Base-by-base conservation (phyloP, 1,140 invertebrate species). In the Ostrea denselamellosa region DNA sequence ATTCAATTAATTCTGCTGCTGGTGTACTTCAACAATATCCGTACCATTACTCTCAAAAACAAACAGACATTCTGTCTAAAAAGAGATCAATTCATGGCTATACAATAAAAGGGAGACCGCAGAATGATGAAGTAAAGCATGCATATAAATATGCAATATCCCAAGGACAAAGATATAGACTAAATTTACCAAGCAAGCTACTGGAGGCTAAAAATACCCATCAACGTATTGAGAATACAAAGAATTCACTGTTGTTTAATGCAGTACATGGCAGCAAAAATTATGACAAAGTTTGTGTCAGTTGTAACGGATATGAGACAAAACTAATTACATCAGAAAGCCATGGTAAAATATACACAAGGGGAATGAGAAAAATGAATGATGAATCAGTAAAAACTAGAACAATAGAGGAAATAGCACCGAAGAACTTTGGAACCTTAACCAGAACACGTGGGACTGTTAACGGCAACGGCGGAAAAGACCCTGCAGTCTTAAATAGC, bases 281-380 rank as follows among this genome's bases (percentile, higher is more conserved):
- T 77, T 77, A 34, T 77, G 68, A 77, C 68, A 77, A 34, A 34
- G 68, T 77, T 77, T 25, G 68, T 77, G 68, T 77, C 68, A 77
- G 68, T 77, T 77, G 25, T 77, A 77, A 77, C 68, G 28, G 68
- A 28, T 28, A 77, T 77, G 28, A 77, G 68, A 77, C 22, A 77
- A 77, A 25, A 77, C 9, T 77, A 77, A 77, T 77, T 77, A 77
- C 68, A 8, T 77, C 68, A 28, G 25, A 77, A 77, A 28, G 68
- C 68, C 68, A 77, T 14, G 68, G 68, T 28, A 77, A 77, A 34
- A 14, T 77, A 34, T 77, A 34, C 68, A 17, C 25, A 28, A 25
- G 68, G 68, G 68, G 25, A 77, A 77, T 77, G 68, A 77, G 28
- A 77, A 77, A 77, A 28, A 77, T 77, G 68, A 77, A 34, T 77